These are phyloP conservation scores for Parapristionchus giblindavisi DNA, from an alignment of 2,888 invertebrate genomes.

Conservation along the genomic window DNA sequence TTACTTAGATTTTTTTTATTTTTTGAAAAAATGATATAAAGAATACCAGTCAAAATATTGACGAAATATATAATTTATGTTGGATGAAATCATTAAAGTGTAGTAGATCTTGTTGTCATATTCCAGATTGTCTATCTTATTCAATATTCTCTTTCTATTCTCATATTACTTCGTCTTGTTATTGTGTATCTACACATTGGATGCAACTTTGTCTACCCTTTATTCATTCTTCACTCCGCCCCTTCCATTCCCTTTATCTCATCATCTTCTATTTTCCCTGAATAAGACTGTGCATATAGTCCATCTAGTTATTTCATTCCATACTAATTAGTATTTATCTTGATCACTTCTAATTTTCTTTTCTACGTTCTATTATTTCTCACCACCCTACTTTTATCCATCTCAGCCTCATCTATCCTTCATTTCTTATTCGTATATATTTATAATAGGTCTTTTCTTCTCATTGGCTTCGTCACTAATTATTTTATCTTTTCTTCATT, in stretches of 20 bases:
- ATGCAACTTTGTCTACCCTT: not conserved
- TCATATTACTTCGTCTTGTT: no score
- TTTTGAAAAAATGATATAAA: no score
- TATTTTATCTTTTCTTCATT: not conserved
- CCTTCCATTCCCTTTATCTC: not conserved
- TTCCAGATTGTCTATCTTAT: no score
- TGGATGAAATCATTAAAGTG: no score
- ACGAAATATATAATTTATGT: no score
- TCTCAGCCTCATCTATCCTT: not conserved
- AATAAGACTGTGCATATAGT: no score
- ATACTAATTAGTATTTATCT: conserved; percentile 27
- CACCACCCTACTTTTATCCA: not conserved
- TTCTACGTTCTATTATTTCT: not conserved
- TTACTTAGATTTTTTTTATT: no score
- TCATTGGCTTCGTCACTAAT: no score
- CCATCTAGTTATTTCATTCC: conserved; percentile 18
- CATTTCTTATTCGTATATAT: not conserved
- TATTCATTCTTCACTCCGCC: not conserved
- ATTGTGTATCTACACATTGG: no score
- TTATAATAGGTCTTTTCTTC: not conserved
- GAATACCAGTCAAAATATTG: no score
- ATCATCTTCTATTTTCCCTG: not conserved
- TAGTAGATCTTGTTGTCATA: no score
- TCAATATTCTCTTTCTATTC: no score
- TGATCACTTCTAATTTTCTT: not conserved